phyloP scores from a whole-genome alignment of 2,113 vertebrate species.

The Crotalus horridus region DNA sequence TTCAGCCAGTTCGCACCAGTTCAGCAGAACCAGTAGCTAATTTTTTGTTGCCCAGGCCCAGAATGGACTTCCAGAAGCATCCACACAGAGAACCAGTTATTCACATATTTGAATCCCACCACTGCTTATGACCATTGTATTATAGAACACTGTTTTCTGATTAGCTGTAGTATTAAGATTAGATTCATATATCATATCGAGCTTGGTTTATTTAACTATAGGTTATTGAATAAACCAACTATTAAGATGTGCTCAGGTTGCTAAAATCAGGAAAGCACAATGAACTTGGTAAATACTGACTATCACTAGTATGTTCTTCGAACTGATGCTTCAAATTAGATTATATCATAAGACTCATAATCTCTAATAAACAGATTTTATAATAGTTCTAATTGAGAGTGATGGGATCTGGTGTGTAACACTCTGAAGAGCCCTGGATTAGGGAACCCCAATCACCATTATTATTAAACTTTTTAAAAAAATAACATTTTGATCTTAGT shows the following conservation, averaged over 20 bases:
- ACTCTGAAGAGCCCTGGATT: neutral
- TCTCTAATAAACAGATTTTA: no score
- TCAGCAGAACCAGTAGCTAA: no score
- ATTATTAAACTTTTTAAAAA: neutral
- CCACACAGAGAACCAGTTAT: no score
- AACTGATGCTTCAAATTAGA: no score
- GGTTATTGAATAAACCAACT: neutral
- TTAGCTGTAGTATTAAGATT: neutral
- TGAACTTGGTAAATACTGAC: no score
- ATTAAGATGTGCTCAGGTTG: neutral
- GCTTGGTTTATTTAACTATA: neutral
- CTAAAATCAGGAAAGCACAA: neutral
- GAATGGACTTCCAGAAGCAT: no score
- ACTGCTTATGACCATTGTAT: neutral
- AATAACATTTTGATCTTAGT: neutral
- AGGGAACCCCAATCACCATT: neutral
- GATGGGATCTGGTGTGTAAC: neutral
- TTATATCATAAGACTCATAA: no score
- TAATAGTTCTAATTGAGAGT: neutral
- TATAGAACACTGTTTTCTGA: neutral
- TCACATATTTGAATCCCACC: no score
- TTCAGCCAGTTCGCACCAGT: no score
- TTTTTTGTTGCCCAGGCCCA: no score
- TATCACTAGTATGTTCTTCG: no score
- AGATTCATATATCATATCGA: neutral